A percentile compares a stretch with the other conserved stretches of the same genome.
Evolutionary conservation across 2,888 invertebrate genomes (phyloP).

Genomic region (Polydrusus tereticollis): DNA sequence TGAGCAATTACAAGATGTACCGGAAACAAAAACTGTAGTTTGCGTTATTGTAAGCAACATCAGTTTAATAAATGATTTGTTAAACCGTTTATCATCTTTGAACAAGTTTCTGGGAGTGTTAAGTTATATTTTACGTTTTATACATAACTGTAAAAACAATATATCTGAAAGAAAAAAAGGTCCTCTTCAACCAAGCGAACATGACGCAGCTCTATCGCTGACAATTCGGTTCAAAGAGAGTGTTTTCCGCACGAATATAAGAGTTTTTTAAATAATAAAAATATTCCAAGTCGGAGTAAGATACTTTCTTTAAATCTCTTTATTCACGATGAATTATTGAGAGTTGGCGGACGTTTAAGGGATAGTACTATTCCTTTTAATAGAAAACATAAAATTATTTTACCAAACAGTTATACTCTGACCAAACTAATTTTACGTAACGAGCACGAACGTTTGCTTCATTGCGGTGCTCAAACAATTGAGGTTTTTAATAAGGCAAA

Average conservation of each 20-base stretch:
- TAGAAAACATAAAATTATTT: constrained; percentile 25
- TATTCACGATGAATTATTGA: neutral
- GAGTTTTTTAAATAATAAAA: neutral
- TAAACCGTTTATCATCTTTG: neutral
- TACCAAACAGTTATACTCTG: no score
- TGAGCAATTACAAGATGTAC: neutral
- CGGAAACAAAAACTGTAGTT: no score
- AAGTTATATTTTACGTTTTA: no score
- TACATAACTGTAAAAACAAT: no score
- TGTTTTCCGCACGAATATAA: neutral
- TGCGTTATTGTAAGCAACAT: neutral
- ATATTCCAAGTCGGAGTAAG: neutral
- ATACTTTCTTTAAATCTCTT: no score
- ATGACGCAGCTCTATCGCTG: neutral
- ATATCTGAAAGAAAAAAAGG: constrained; percentile 5
- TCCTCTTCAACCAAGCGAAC: neutral
- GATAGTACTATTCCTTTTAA: constrained; percentile 6
- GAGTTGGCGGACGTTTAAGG: neutral
- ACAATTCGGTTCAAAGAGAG: neutral
- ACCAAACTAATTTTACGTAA: no score
- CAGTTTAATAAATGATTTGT: neutral
- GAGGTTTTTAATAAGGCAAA: constrained; percentile 29
- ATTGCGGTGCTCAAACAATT: constrained; percentile 20
- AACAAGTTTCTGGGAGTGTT: no score
- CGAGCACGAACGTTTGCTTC: no score